Evolutionary conservation across 2,888 invertebrate genomes (phyloP), one percentile per base, ranked within the genome.

Genomic region (Lithosia quadra): DNA sequence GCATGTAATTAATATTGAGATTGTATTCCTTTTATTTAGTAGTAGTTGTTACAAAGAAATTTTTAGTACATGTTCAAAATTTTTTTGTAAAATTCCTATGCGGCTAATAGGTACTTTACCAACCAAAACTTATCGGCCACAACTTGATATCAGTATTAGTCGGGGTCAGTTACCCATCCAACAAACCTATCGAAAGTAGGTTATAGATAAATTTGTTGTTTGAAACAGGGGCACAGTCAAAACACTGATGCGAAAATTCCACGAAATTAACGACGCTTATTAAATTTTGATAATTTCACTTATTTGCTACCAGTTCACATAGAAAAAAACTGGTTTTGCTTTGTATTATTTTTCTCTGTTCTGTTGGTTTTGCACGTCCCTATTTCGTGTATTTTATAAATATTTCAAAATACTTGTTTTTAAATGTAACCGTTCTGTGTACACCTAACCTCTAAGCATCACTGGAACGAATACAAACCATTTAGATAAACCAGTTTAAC

Each of bases 141-240:
- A 61, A 65, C 67, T 68, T 67, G 69, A 59, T 72, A 57, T 24
- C 22, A 69, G 63, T 56, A 18, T 71, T 64, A 56, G n/a, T 64
- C 60, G 60, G 60, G 58, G 64, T 73, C 75, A 67, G 66, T 69
- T 66, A 72, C 49, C 62, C 63, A 70, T 60, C 57, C 72, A 60
- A 68, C 66, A 72, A 67, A 72, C 71, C 69, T 60, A 57, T 56
- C 65, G 43, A 63, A 78, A 76, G 69, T 72, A 59, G 77, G 75
- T 75, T 77, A 74, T 63, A 39, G 63, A 70, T 71, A 72, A 71
- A 65, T 64, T 63, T 63, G 24, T 53, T 60, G 43, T 59, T 36
- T 60, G 56, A 36, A 56, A 15, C 34, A 49, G 49, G 49, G 49
- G 49, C n/a, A 56, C 22, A 21, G 22, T 15, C 34, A 55, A 10